These are phyloP conservation scores for Diarsia rubi DNA, from an alignment of 2,888 invertebrate genomes.

Conservation along the genomic window DNA sequence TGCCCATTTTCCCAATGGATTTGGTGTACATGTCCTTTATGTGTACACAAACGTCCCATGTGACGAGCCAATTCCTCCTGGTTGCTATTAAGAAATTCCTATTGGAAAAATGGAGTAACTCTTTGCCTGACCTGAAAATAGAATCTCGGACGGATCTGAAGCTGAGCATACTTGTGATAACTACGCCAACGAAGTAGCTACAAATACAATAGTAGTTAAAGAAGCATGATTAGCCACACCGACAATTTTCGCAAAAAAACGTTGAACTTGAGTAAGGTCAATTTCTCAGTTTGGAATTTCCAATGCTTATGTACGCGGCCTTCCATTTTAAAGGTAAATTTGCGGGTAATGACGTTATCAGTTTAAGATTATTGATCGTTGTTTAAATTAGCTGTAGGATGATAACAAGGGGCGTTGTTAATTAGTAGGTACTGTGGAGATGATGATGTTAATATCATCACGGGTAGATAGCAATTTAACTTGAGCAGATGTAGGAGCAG, in stretches of 20 bases:
- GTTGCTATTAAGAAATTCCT: neutral
- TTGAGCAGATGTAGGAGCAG: neutral
- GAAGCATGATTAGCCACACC: neutral
- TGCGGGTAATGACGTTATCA: constrained; percentile 31
- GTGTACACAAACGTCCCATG: too few relatives aligned
- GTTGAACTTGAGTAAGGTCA: constrained; percentile 15
- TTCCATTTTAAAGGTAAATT: constrained; percentile 31
- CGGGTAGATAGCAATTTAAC: neutral
- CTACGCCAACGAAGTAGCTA: neutral
- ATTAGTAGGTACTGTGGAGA: neutral
- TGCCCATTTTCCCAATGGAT: neutral
- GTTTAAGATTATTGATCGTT: constrained; percentile 36
- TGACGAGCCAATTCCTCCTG: neutral
- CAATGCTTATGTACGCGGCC: constrained; percentile 9
- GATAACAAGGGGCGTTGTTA: constrained; percentile 20
- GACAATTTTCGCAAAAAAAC: constrained; percentile 27
- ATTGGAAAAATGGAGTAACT: neutral
- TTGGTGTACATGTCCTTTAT: neutral
- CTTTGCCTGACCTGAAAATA: neutral
- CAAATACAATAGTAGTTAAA: neutral
- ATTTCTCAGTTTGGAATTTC: constrained; percentile 38
- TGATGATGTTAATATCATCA: neutral
- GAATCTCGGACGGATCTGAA: too few relatives aligned
- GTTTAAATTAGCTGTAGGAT: constrained; percentile 22
- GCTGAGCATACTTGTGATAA: neutral